Evolutionary conservation across 1,140 invertebrate genomes (phyloP), one percentile per base, ranked within the genome.

Genomic region (Notospermus geniculatus): DNA sequence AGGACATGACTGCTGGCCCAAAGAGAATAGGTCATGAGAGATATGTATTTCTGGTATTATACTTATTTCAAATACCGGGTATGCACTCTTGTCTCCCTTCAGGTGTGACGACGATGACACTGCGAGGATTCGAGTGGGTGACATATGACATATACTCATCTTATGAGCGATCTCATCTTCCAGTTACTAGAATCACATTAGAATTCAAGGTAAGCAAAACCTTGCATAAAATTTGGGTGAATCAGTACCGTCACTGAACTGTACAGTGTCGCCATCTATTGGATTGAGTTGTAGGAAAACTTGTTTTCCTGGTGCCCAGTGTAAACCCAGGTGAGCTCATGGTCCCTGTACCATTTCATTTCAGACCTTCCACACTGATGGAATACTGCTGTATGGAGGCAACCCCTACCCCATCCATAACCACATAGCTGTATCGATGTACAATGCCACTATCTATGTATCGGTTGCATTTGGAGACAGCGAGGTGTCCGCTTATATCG

Each of bases 91-190:
- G n/a, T n/a, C n/a, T 45, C 39, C 79, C 84, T 79, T 54, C 75
- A 94, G 92, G 90, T 80, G 89, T 91, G 2, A 93, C 92, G 0
- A 87, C 91, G 59, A 82, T 95, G 28, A 95, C 93, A 0, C 80
- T 95, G 13, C 85, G 90, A 64, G 93, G 93, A 0, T 93, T 92
- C 57, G 94, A 93, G 28, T 95, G 92, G 82, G 88, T 97, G 1
- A 93, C 91, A 0, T 95, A 95, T 78, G 85, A 91, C 55, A 90
- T 95, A 17, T 95, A 95, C 75, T 19, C 46, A 19, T 50, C 46
- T 19, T 27, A 50, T 27, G 46, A 50, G n/a, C 5, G 25, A 50
- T 19, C 46, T 50, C 46, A 50, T 50, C 25, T 27, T 50, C 46
- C 46, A 27, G 19, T 23, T 9, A 50, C 46, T 5, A 50, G 46